phyloP scores from a whole-genome alignment of 2,888 invertebrate genomes.

The Geotrupes spiniger region DNA sequence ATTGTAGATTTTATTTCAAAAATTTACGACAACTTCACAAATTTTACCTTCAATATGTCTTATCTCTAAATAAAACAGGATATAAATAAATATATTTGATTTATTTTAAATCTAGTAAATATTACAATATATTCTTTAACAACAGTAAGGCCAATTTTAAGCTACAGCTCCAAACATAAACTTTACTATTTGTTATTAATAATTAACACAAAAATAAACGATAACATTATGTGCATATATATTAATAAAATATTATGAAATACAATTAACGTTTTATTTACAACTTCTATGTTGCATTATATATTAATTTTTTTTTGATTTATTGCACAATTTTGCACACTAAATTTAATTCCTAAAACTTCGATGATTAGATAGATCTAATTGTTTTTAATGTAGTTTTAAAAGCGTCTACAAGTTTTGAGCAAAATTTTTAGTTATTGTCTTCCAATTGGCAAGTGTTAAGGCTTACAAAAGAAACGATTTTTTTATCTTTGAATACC shows the following conservation, averaged over 20 bases:
- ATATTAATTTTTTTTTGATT: neutral
- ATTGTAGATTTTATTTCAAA: too few species aligned
- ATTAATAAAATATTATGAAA: constrained; percentile 3
- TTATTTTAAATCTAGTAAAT: constrained; percentile 6
- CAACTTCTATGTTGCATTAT: constrained; percentile 1
- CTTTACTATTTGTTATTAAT: constrained; percentile 6
- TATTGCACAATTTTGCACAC: too few species aligned
- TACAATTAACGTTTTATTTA: constrained; percentile 3
- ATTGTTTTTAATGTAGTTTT: too few species aligned
- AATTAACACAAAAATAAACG: constrained; percentile 3
- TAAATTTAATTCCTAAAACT: too few species aligned
- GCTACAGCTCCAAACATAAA: neutral
- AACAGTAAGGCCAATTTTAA: constrained; percentile 2
- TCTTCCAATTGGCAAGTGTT: constrained; percentile 5
- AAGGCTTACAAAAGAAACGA: neutral
- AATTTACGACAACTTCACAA: too few species aligned
- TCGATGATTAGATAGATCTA: too few species aligned
- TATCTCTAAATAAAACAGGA: too few species aligned
- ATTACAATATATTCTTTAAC: constrained; percentile 6
- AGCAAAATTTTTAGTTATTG: neutral
- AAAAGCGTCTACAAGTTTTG: too few species aligned
- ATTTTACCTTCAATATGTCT: too few species aligned
- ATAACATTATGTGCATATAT: constrained; percentile 5
- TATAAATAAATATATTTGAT: constrained; percentile 5
- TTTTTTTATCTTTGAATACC: neutral